A percentile compares a stretch with the other conserved stretches of the same genome.
Conservation (phyloP, 2,797 vertebrate genomes). For the Buceros bicornis region DNA sequence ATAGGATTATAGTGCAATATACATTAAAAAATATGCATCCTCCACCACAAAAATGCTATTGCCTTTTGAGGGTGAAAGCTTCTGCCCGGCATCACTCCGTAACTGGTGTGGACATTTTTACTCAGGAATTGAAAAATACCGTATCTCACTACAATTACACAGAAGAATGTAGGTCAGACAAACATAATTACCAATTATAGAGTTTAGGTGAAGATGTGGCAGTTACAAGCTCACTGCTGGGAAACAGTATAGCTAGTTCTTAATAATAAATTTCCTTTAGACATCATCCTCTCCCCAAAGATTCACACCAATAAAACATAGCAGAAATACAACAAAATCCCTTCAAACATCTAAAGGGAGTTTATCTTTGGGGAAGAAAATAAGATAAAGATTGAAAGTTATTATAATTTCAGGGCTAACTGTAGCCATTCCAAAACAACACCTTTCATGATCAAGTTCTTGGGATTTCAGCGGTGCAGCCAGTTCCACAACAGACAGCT, state of each 20-base stretch:
- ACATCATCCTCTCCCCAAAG: conserved; percentile 53
- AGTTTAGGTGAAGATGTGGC: conserved; percentile 41
- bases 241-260: conserved; percentile 45
- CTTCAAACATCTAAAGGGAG: conserved; percentile 11
- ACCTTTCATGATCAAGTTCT: neutral
- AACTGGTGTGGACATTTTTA: conserved; percentile 39
- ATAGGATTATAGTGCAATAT: conserved; percentile 18
- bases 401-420: conserved; percentile 37
- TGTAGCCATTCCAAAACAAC: neutral
- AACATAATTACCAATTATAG: conserved; percentile 69
- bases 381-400: conserved; percentile 19
- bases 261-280: conserved; percentile 69
- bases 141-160: conserved; percentile 45
- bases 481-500: neutral
- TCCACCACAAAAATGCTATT: conserved; percentile 29
- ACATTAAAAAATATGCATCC: neutral
- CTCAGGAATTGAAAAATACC: conserved; percentile 42
- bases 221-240: conserved; percentile 51
- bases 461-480: neutral
- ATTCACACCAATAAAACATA: conserved; percentile 49
- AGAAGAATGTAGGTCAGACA: conserved; percentile 63
- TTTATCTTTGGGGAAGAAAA: neutral
- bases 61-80: conserved; percentile 36
- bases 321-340: conserved; percentile 44
- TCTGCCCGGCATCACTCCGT: conserved; percentile 42